phyloP scores from a whole-genome alignment of 2,888 invertebrate genomes.

The Hermaeophaga mercurialis region DNA sequence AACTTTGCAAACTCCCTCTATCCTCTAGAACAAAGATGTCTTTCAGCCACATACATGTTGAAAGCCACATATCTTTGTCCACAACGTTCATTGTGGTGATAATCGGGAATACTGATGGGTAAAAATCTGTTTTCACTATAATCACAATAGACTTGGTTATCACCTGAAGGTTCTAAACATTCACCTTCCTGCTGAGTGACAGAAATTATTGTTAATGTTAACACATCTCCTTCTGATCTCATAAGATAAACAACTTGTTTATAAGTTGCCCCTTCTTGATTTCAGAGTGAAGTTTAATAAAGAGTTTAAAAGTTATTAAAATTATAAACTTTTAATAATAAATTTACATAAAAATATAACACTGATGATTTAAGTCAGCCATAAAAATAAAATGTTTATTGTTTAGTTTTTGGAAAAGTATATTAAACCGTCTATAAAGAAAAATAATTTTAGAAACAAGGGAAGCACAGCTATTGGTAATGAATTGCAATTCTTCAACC shows the following conservation, averaged over 20 bases:
- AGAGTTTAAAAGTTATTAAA: too few species aligned
- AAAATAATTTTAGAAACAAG: too few species aligned
- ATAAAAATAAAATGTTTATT: too few species aligned
- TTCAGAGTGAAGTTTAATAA: too few species aligned
- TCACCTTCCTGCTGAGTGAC: slow-evolving; percentile 91
- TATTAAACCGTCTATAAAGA: too few species aligned
- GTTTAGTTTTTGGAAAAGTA: too few species aligned
- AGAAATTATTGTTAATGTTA: slow-evolving; percentile 95
- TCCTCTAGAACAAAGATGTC: slow-evolving; percentile 94
- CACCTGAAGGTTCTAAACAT: slow-evolving; percentile 83
- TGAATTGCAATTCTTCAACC: too few species aligned
- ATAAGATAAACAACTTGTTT: slow-evolving; percentile 99
- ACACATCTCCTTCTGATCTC: slow-evolving; percentile 96
- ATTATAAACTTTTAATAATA: too few species aligned
- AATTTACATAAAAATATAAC: too few species aligned
- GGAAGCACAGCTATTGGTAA: too few species aligned
- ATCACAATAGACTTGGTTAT: slow-evolving; percentile 80
- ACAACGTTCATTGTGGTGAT: slow-evolving; percentile 84
- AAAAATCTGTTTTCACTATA: slow-evolving; percentile 93
- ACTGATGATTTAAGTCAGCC: too few species aligned
- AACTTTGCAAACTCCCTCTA: slow-evolving; percentile 95
- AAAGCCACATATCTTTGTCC: slow-evolving; percentile 93
- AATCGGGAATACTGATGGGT: slow-evolving; percentile 92
- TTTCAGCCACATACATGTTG: slow-evolving; percentile 99
- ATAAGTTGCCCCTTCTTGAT: slow-evolving; percentile 99